Evolutionary conservation across 1,140 invertebrate genomes (phyloP).

Genomic region (Triops cancriformis): DNA sequence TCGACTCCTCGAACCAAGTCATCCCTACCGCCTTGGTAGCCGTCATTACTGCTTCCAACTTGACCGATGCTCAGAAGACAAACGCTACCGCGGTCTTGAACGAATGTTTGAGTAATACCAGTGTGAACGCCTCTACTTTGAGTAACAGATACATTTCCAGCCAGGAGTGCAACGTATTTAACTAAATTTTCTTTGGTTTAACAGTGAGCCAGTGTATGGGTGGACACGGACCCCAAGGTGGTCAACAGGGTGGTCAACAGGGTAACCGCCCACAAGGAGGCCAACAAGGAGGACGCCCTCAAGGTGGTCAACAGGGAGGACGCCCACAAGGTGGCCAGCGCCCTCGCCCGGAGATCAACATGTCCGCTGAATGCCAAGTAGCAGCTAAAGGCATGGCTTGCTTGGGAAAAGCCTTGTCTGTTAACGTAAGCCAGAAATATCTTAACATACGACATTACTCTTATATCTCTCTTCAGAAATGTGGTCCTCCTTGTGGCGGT

Average conservation of each 20-base stretch:
- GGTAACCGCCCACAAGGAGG: not conserved
- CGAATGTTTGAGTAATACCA: not conserved
- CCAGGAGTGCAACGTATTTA: not conserved
- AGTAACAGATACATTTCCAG: not conserved
- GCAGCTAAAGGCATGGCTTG: not conserved
- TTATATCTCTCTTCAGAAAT: not conserved
- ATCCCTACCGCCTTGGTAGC: not conserved
- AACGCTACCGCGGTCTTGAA: not conserved
- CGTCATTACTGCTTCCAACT: not conserved
- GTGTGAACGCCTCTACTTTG: not conserved
- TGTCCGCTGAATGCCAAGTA: not conserved
- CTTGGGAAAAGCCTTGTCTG: not conserved
- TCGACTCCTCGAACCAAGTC: not conserved
- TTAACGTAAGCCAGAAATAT: not conserved
- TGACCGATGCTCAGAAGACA: not conserved
- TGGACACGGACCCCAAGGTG: not conserved
- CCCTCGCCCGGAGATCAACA: not conserved
- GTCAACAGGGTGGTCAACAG: not conserved
- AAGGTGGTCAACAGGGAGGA: not conserved
- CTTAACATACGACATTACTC: not conserved
- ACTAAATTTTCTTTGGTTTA: not conserved
- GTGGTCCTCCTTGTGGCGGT: not conserved
- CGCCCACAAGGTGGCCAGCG: not conserved
- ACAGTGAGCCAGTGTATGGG: slow-evolving; percentile 3
- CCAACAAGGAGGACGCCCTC: not conserved